These are phyloP conservation scores for Danio tinwini DNA, from an alignment of 2,797 vertebrate genomes.

Conservation along the genomic window DNA sequence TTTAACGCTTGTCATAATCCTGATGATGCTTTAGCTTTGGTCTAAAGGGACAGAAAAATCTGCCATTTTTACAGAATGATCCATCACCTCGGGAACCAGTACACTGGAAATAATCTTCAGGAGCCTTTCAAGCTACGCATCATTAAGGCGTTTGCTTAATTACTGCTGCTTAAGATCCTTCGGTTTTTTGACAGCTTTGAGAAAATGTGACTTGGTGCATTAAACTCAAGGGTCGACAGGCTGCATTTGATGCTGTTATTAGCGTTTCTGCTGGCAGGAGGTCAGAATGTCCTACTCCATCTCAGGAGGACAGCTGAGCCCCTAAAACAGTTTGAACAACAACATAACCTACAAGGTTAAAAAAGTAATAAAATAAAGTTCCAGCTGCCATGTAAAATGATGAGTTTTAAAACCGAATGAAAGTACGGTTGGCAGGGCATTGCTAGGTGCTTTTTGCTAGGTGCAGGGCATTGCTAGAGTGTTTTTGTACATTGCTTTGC, in stretches of 20 bases:
- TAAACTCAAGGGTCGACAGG: constrained; percentile 18
- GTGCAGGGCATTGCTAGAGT: not conserved
- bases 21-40: not conserved
- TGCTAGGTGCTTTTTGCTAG: not conserved
- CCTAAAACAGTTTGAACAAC: constrained; percentile 2
- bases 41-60: constrained; percentile 9
- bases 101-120: constrained; percentile 44
- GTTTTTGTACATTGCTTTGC: not conserved
- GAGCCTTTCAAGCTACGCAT: constrained; percentile 8
- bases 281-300: constrained; percentile 6
- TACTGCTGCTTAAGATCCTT: constrained; percentile 14
- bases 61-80: constrained; percentile 12
- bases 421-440: not conserved
- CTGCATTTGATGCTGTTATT: not conserved
- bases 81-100: not conserved
- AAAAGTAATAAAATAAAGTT: not conserved
- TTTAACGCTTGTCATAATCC: not conserved
- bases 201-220: constrained; percentile 36
- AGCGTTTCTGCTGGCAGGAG: constrained; percentile 30
- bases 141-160: constrained; percentile 32
- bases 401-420: not conserved
- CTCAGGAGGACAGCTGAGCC: constrained; percentile 19
- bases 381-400: not conserved
- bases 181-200: constrained; percentile 16
- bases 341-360: constrained; percentile 8